Evolutionary conservation across 1,140 invertebrate species (phyloP).

Genomic region (Patella vulgata): DNA sequence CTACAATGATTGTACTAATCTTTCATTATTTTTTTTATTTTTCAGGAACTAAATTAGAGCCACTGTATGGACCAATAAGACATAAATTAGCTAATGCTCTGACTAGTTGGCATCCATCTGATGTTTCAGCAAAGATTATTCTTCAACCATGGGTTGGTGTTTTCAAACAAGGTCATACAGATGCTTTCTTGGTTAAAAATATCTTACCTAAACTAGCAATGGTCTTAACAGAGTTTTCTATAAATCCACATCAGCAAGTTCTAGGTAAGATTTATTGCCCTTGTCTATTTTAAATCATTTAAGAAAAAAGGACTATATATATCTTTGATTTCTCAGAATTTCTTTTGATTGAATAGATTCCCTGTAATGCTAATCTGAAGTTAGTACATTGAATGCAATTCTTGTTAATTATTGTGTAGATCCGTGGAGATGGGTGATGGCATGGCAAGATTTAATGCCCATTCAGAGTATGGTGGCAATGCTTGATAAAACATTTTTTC

Average conservation of each 20-base stretch:
- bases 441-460: constrained; percentile 85
- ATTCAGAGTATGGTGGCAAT: constrained; percentile 76
- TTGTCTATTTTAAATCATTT: too few species aligned
- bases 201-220: constrained; percentile 83
- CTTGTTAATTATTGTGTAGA: constrained; percentile 63
- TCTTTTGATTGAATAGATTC: too few species aligned
- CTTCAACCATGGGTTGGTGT: constrained; percentile 91
- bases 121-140: constrained; percentile 91
- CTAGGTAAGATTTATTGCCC: constrained; percentile 73
- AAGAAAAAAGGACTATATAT: too few species aligned
- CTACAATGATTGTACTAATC: too few species aligned
- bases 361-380: too few species aligned
- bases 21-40: too few species aligned
- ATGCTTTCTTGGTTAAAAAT: constrained; percentile 87
- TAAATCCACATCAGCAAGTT: constrained; percentile 88
- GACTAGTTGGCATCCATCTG: constrained; percentile 85
- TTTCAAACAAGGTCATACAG: constrained; percentile 83
- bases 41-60: constrained; percentile 75
- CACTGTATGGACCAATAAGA: constrained; percentile 86
- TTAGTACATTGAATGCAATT: too few species aligned
- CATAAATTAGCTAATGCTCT: constrained; percentile 90
- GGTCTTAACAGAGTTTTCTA: constrained; percentile 74
- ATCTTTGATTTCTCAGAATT: too few species aligned
- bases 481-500: constrained; percentile 87
- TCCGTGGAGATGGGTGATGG: constrained; percentile 86